Conservation (phyloP, 2,888 invertebrate genomes). For the Lobophora halterata region DNA sequence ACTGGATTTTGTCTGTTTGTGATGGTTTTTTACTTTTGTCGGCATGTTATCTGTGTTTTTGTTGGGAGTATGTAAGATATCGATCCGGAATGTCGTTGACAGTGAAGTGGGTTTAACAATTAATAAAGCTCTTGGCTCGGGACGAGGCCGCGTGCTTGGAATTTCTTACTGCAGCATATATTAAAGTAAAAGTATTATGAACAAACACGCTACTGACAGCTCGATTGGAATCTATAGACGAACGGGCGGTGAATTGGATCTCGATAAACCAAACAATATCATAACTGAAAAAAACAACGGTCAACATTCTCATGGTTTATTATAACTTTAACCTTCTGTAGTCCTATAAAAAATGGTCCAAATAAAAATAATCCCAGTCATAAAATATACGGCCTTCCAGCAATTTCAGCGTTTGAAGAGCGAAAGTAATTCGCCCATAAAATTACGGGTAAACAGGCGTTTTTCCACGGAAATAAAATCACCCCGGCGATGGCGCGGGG, state of each 20-base stretch:
- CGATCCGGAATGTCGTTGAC: conserved; percentile 75
- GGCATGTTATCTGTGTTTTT: conserved; percentile 59
- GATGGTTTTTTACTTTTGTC: conserved; percentile 68
- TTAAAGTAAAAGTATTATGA: conserved; percentile 31
- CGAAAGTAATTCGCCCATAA: conserved; percentile 76
- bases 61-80: conserved; percentile 59
- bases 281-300: conserved; percentile 16
- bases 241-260: conserved; percentile 24
- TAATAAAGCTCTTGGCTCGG: conserved; percentile 69
- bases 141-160: conserved; percentile 55
- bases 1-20: conserved; percentile 60
- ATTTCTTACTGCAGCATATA: conserved; percentile 44
- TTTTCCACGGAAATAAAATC: conserved; percentile 74
- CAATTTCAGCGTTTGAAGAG: conserved; percentile 71
- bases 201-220: conserved; percentile 34
- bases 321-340: conserved; percentile 28
- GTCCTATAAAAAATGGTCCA: conserved; percentile 57
- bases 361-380: conserved; percentile 67
- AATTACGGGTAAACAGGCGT: conserved; percentile 78
- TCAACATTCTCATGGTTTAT: conserved; percentile 23
- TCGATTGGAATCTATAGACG: conserved; percentile 27
- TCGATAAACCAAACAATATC: conserved; percentile 13
- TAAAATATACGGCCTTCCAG: conserved; percentile 72
- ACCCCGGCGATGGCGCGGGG: conserved; percentile 52
- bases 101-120: conserved; percentile 78